Conservation (phyloP, 2,797 vertebrate species). For the Gymnopithys bicolor region DNA sequence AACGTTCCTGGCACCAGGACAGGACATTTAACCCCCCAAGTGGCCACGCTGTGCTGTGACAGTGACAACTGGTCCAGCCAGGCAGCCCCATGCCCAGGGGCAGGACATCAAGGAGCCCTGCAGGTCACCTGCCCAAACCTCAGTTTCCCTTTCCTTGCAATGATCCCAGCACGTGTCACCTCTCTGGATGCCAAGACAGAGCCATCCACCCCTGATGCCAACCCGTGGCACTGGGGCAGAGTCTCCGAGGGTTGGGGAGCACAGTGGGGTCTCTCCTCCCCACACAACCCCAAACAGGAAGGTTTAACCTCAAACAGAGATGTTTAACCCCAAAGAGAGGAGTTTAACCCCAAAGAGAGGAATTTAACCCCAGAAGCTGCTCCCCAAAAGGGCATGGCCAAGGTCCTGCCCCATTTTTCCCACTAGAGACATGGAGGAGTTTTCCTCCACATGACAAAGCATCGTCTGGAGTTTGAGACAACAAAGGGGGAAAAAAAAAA, state of each 20-base stretch:
- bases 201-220: rapidly evolving
- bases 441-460: neutral
- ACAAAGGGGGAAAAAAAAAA: neutral
- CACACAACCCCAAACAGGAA: neutral
- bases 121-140: neutral
- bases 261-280: rapidly evolving
- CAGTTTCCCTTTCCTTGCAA: neutral
- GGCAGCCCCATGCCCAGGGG: rapidly evolving
- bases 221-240: rapidly evolving
- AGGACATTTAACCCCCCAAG: neutral
- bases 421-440: rapidly evolving
- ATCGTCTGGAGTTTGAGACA: rapidly evolving
- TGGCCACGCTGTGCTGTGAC: neutral
- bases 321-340: neutral
- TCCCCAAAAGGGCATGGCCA: rapidly evolving
- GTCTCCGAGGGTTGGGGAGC: rapidly evolving
- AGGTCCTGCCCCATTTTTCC: neutral
- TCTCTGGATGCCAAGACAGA: neutral
- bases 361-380: neutral
- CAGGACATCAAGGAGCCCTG: rapidly evolving
- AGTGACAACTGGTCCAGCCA: rapidly evolving
- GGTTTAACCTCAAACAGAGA: neutral
- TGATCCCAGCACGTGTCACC: rapidly evolving
- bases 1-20: neutral
- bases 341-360: neutral